Evolutionary conservation across 2,888 invertebrate genomes (phyloP), one percentile per base, ranked within the genome.

Genomic region (Lapara coniferarum): DNA sequence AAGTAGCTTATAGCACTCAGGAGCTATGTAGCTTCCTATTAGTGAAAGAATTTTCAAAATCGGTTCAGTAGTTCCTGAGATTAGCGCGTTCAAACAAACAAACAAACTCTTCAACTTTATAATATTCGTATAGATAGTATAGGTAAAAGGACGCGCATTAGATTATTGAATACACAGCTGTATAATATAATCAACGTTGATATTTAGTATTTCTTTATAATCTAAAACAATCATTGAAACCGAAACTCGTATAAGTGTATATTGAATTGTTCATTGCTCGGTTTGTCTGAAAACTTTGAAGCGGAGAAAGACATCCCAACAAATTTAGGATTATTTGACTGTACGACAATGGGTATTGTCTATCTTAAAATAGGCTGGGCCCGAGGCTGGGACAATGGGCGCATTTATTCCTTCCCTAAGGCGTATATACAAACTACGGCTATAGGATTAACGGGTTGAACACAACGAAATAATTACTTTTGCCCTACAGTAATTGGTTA

Each of bases 361-460:
- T 89, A 85, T 89, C 85, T 89, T 86, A 83, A 89, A 89, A 90
- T 89, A 85, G 86, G 87, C 83, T 85, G 85, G 82, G 85, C 83
- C 82, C 79, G 83, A 84, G 83, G 66, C 81, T 78, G 81, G 86
- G 83, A 90, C 89, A 90, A 90, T 88, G 81, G 85, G 85, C 86
- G 90, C 89, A 89, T 89, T 91, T 89, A 90, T 89, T 89, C 86
- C 84, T 86, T 85, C 86, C 89, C 89, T 86, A 81, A 86, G 89
- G 89, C 88, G 86, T 83, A 85, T 83, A 84, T 82, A 85, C 86
- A 82, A 88, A 88, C 88, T 85, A 85, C 82, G 80, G 83, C 81
- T 81, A 81, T 79, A 80, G 82, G 82, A 86, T 86, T 88, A 89
- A 88, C 85, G 86, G 84, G 80, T 85, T 85, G 77, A 85, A 86